Evolutionary conservation across 2,113 vertebrate genomes (phyloP), one percentile per base, ranked within the genome.

Genomic region (Pseudorasbora parva): DNA sequence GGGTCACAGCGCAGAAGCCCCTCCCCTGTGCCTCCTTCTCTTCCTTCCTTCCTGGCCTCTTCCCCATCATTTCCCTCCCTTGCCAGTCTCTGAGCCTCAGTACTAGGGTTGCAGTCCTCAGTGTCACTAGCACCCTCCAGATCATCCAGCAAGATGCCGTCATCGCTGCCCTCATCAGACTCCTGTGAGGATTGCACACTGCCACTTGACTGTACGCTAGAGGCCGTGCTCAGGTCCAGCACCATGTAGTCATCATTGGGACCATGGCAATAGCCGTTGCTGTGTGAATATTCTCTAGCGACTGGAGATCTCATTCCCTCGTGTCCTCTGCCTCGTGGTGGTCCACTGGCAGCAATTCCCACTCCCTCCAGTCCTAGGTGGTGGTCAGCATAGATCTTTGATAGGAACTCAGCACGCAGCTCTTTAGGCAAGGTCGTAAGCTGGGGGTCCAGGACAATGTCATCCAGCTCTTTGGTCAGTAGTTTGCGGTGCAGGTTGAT

Each of bases 391-490:
- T 99, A 99, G 94, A 99, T 96, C 95, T 98, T 99, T 93, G 97
- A 94, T 94, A 98, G 94, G 93, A 99, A 94, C 93, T 99, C 97
- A 81, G 97, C 95, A 4, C 97, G 97, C 91, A 99, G 95, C 94
- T 98, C 97, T 93, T 96, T 96, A 93, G 96, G 96, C 93, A 98
- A 94, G 87, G 97, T 95, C 87, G 95, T 95, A 92, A 97, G 97
- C 93, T 97, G 95, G 82, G 97, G 94, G 93, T 99, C 97, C 93
- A 99, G 95, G 91, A 98, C 96, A 93, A 98, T 98, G 94, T 99
- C 98, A 94, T 99, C 97, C 94, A 99, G 96, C 97, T 99, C 98
- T 98, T 99, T 99, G 97, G 98, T 99, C 96, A 99, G 97, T 94
- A 99, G 96, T 98, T 99, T 99, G 91, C 98, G 98, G 91, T 99